Evolutionary conservation across 2,113 vertebrate species (phyloP), one percentile per base, ranked within the genome.

Genomic region (Grallaria varia): DNA sequence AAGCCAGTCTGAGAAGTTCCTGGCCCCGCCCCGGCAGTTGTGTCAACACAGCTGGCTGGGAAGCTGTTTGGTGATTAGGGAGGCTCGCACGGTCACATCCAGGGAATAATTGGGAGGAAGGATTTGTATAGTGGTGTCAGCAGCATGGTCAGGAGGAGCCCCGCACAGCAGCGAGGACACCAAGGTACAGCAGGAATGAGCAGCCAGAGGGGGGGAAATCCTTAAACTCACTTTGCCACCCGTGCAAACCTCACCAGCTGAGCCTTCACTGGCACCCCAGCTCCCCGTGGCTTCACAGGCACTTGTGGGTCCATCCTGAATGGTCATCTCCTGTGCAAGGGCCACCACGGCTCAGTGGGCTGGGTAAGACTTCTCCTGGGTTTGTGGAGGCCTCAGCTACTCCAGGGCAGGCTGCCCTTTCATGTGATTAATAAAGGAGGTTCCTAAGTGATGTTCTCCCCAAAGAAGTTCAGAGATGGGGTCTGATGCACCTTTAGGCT

Each of bases 1-100:
- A 93, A 93, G 95, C 92, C 85, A 95, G 95, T 92, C 93, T 62
- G 77, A 84, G 83, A 90, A 80, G 92, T 94, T 71, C 74, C 75
- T 91, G 67, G 88, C 90, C 67, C 62, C 88, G 24, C 67, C 50
- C 83, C 75, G 74, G 52, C 14, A 1, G 45, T 24, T 95, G 90
- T 92, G 95, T 93, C 92, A 93, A 84, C 92, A 88, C 72, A 94
- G 88, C 67, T 95, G 90, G 15, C 56, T 49, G 82, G 28, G 81
- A 67, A 90, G 82, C 66, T 49, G 66, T 33, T 66, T 76, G 79
- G 88, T 50, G 73, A 53, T 15, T 11, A 12, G 79, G 55, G 1
- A 33, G 82, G 78, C 11, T 73, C 50, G 12, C 25, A 11, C 1
- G 67, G 82, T 81, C 88, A 55, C 55, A 14, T 28, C 3, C 12